phyloP scores from a whole-genome alignment of 2,888 invertebrate genomes.

The Drosophila subquinaria region DNA sequence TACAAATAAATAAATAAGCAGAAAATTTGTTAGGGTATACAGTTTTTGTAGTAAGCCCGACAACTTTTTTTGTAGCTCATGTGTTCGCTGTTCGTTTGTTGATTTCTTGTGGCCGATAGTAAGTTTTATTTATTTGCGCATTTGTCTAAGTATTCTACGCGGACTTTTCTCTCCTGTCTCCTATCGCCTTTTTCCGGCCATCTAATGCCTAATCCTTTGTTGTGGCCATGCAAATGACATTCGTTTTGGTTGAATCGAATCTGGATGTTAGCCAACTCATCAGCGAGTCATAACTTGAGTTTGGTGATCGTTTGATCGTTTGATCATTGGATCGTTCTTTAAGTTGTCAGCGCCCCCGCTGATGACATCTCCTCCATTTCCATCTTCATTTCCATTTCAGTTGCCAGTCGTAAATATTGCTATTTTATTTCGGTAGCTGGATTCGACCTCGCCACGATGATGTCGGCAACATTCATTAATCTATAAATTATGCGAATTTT shows the following conservation, averaged over 20 bases:
- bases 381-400: background rate
- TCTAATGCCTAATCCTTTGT: constrained; percentile 18
- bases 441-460: constrained; percentile 55
- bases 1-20: no score
- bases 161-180: background rate
- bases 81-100: constrained; percentile 37
- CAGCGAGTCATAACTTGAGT: constrained; percentile 59
- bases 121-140: constrained; percentile 70
- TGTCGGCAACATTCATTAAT: constrained; percentile 79
- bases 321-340: constrained; percentile 4
- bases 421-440: constrained; percentile 81
- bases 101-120: constrained; percentile 79
- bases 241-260: constrained; percentile 54
- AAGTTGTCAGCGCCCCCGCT: constrained; percentile 43
- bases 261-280: constrained; percentile 29
- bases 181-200: constrained; percentile 2
- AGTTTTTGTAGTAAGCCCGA: background rate
- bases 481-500: constrained; percentile 83
- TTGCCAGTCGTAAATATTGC: constrained; percentile 58
- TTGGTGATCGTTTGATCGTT: constrained; percentile 7
- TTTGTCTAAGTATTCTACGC: constrained; percentile 38
- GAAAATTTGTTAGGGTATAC: constrained; percentile 24
- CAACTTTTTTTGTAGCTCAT: constrained; percentile 28
- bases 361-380: constrained; percentile 30
- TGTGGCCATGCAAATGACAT: constrained; percentile 57